These are phyloP conservation scores for Hypercompe scribonia DNA, from an alignment of 2,888 invertebrate species.

Conservation along the genomic window DNA sequence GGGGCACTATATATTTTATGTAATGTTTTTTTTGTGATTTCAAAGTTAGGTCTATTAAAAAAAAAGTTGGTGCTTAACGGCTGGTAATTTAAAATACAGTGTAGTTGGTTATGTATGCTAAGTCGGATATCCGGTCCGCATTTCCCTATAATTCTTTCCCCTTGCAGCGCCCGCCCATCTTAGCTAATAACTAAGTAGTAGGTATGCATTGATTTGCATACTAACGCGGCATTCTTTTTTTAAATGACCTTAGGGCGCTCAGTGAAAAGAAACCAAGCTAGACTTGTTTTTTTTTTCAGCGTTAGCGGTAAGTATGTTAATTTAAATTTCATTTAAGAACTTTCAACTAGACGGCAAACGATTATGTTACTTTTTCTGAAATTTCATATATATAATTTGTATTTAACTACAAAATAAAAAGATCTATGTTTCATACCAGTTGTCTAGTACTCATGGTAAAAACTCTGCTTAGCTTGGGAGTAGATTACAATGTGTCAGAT, in stretches of 20 bases:
- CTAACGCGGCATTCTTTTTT: constrained; percentile 49
- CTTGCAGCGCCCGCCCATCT: constrained; percentile 49
- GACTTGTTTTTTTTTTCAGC: no score
- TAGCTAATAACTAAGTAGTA: constrained; percentile 27
- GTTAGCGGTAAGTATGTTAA: background rate
- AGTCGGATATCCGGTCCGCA: constrained; percentile 75
- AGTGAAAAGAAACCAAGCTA: background rate
- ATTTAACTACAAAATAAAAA: no score
- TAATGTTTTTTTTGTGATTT: constrained; percentile 51
- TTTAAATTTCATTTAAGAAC: background rate
- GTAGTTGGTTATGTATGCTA: constrained; percentile 43
- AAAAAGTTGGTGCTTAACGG: constrained; percentile 51
- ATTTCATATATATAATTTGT: background rate
- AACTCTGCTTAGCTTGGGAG: no score
- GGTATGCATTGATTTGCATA: constrained; percentile 59
- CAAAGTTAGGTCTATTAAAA: constrained; percentile 64
- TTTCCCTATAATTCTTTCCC: constrained; percentile 63
- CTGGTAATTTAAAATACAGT: constrained; percentile 31
- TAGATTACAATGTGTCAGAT: no score
- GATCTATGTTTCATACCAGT: no score
- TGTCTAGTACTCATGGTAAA: no score
- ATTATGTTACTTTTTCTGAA: background rate
- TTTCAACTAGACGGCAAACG: background rate
- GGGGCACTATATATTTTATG: background rate
- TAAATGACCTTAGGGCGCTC: constrained; percentile 22